Evolutionary conservation across 2,113 vertebrate genomes (phyloP).

Genomic region (Amazona guildingii): DNA sequence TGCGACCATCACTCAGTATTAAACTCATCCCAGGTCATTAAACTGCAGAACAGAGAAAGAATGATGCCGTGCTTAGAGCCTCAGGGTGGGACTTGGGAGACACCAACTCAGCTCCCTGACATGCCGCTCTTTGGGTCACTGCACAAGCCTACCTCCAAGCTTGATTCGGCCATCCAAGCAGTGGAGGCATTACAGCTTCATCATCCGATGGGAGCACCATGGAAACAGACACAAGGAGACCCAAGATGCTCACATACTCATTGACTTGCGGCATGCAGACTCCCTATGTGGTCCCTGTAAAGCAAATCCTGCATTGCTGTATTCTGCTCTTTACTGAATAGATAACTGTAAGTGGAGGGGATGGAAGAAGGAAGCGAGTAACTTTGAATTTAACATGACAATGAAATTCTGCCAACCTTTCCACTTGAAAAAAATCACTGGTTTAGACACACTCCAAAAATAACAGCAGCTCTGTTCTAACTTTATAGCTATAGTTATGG

Average conservation of each 20-base stretch:
- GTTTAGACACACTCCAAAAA: constrained; percentile 8
- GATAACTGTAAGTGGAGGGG: not conserved
- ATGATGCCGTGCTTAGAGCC: fast-evolving
- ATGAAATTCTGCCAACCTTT: not conserved
- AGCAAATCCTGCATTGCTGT: not conserved
- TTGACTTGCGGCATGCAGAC: fast-evolving
- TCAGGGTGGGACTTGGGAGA: not conserved
- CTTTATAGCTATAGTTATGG: not conserved
- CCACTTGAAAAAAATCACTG: constrained; percentile 3
- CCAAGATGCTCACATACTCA: not conserved
- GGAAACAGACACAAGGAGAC: not conserved
- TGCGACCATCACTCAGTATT: fast-evolving
- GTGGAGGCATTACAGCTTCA: not conserved
- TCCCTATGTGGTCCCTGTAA: not conserved
- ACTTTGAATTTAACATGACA: not conserved
- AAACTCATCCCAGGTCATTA: not conserved
- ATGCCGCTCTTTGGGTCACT: fast-evolving
- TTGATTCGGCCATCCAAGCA: not conserved
- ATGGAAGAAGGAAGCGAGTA: not conserved
- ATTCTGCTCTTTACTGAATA: not conserved
- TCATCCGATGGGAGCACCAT: not conserved
- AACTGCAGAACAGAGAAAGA: not conserved
- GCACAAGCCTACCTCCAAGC: fast-evolving
- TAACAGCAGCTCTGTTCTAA: not conserved
- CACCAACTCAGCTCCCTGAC: not conserved